Evolutionary conservation across 2,888 invertebrate genomes (phyloP), one percentile per base, ranked within the genome.

Genomic region (Phyllotreta striolata): DNA sequence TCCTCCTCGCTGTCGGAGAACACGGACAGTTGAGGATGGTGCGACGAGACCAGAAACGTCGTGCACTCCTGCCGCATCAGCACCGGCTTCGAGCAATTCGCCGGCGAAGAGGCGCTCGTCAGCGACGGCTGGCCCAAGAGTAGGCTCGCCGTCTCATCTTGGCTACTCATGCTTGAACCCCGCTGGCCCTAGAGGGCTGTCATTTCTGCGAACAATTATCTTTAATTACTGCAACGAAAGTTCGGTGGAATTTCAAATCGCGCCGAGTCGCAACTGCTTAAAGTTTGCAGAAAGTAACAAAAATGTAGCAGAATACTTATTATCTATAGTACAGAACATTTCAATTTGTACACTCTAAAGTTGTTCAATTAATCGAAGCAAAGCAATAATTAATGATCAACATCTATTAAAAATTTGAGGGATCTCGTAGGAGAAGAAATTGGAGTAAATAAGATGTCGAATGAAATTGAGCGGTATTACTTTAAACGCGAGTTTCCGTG

Each of bases 51-150:
- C 64, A 89, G 82, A 80, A 89, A 87, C 56, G 93, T 92, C 52
- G 93, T 92, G 74, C 93, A 91, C 83, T 93, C 93, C 83, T 93
- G 93, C 71, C 93, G 87, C 84, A 91, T 93, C 70, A 93, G 84
- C 68, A 92, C 90, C 71, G 93, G 93, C 80, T 93, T 93, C 64
- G 86, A 86, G 64, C 85, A 82, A 71, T 81, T 81, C 77, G 83
- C 81, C 54, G 84, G 83, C 56, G 84, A 82, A 70, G 81, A 79
- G 68, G 81, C 81, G 81, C 76, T 81, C 73, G 81, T 83, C 80
- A 87, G 85, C 7, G 86, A 83, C 47, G 88, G 86, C 60, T 87
- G 86, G 68, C 87, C 87, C 68, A 90, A 88, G 71, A 93, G 85
- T 66, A 93, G 86, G 74, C 92, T 91, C 62, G 91, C 90, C 61